These are phyloP conservation scores for Phylloscopus collybita DNA, from an alignment of 2,797 vertebrate species.

Conservation along the genomic window DNA sequence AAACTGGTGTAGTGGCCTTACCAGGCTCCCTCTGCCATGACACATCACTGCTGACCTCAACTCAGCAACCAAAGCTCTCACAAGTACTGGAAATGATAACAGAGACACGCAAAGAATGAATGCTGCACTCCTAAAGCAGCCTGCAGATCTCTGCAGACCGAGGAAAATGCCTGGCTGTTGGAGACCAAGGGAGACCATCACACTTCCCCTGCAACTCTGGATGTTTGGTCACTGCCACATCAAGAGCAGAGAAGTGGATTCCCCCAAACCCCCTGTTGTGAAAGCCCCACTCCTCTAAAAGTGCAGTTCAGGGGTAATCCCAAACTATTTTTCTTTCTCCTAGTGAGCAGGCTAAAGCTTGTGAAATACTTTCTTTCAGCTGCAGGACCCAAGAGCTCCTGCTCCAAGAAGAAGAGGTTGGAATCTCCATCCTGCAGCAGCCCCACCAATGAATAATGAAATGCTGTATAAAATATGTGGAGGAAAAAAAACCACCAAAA, in stretches of 20 bases:
- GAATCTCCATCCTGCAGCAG: neutral
- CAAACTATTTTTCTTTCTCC: neutral
- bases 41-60: neutral
- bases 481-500: neutral
- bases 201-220: neutral
- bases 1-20: neutral
- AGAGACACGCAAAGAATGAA: neutral
- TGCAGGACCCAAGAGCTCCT: neutral
- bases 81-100: neutral
- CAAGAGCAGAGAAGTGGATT: neutral
- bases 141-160: neutral
- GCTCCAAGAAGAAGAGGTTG: neutral
- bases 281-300: neutral
- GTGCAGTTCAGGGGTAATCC: neutral
- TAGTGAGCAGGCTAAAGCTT: neutral
- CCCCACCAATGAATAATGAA: neutral
- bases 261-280: neutral
- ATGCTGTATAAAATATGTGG: neutral
- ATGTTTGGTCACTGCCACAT: neutral
- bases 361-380: neutral
- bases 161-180: neutral
- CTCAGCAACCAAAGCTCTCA: neutral
- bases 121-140: neutral
- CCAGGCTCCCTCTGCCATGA: neutral
- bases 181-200: rapidly evolving